Conservation (phyloP, 2,113 vertebrate species). For the Lophius piscatorius region DNA sequence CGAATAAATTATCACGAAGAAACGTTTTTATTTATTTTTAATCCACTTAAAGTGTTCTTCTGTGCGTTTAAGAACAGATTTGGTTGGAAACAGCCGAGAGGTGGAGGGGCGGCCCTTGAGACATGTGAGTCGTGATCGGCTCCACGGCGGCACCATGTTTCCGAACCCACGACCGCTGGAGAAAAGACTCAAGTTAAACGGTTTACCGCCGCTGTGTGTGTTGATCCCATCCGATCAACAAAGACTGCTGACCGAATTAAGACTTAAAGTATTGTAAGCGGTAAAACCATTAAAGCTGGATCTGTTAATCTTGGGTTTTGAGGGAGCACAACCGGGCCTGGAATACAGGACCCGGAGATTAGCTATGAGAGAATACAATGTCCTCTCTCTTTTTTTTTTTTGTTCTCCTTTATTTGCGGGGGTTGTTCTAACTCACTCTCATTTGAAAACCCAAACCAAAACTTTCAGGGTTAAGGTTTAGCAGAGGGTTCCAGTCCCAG, state of each 20-base stretch:
- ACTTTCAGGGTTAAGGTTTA: slow-evolving; percentile 31
- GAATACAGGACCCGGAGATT: slow-evolving; percentile 4
- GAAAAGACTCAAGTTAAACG: background rate
- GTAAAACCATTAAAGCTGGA: slow-evolving; percentile 39
- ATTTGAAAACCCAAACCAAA: background rate
- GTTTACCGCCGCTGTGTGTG: background rate
- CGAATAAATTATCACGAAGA: too few relatives aligned
- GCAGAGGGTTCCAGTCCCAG: slow-evolving; percentile 21
- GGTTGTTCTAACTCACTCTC: too few relatives aligned
- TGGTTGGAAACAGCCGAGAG: background rate
- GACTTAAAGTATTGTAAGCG: slow-evolving; percentile 33
- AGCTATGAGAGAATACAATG: slow-evolving; percentile 4
- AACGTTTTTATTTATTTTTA: too few relatives aligned
- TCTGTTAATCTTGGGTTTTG: slow-evolving; percentile 20
- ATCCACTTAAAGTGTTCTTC: too few relatives aligned
- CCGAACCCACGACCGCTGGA: background rate
- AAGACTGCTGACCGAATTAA: slow-evolving; percentile 6
- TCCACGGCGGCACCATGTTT: slow-evolving; percentile 34
- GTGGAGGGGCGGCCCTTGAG: slow-evolving; percentile 48
- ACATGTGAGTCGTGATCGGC: slow-evolving; percentile 71
- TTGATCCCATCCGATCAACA: slow-evolving; percentile 43
- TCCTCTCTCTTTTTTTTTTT: too few relatives aligned
- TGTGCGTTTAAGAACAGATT: too few relatives aligned
- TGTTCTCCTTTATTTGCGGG: too few relatives aligned
- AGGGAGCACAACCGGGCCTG: background rate